phyloP scores from a whole-genome alignment of 2,113 vertebrate species.

The Atrichornis clamosus region DNA sequence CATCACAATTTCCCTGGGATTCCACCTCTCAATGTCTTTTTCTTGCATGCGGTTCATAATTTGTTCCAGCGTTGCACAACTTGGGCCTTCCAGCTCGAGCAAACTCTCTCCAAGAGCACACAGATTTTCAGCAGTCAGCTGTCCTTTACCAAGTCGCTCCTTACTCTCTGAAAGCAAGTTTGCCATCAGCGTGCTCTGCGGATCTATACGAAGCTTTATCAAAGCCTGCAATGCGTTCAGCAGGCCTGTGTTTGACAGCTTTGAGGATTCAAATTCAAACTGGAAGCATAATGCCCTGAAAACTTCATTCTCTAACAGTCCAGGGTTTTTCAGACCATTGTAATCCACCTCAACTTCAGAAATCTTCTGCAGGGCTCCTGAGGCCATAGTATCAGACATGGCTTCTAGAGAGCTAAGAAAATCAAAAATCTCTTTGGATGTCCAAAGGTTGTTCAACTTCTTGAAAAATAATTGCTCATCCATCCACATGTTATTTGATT shows the following conservation, averaged over 20 bases:
- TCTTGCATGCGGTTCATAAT: constrained; percentile 73
- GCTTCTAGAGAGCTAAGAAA: constrained; percentile 68
- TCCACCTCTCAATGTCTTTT: constrained; percentile 68
- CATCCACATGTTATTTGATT: constrained; percentile 32
- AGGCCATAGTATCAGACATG: constrained; percentile 77
- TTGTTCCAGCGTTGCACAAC: constrained; percentile 53
- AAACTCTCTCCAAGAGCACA: constrained; percentile 80
- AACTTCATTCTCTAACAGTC: constrained; percentile 68
- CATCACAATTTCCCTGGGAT: constrained; percentile 65
- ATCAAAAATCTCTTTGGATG: constrained; percentile 75
- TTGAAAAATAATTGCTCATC: constrained; percentile 68
- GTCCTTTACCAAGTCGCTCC: constrained; percentile 68
- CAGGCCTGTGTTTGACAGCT: constrained; percentile 73
- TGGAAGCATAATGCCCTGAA: constrained; percentile 80
- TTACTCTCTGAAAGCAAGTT: constrained; percentile 79
- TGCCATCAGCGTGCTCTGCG: constrained; percentile 73
- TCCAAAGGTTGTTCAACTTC: constrained; percentile 60
- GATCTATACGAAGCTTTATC: constrained; percentile 76
- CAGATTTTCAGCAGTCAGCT: constrained; percentile 70
- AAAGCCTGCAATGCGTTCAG: constrained; percentile 80
- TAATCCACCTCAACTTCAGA: constrained; percentile 77
- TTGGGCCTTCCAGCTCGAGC: constrained; percentile 70
- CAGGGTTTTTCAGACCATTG: constrained; percentile 45
- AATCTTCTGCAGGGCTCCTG: constrained; percentile 78
- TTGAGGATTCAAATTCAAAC: constrained; percentile 74